Base-by-base conservation (phyloP, 2,113 vertebrate genomes). In the Phrynocephalus versicolor region DNA sequence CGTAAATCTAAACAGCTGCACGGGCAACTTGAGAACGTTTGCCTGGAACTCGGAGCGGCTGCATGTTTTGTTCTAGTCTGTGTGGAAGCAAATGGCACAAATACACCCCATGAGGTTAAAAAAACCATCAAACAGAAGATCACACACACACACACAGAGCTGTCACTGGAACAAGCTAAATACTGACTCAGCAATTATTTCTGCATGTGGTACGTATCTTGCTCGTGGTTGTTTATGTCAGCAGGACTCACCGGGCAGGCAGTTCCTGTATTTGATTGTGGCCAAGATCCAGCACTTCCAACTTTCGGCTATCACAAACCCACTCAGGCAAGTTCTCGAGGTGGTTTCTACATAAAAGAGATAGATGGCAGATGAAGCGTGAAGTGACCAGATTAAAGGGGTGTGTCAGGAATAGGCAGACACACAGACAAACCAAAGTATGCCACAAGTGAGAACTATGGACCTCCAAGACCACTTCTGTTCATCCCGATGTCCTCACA, bases 231-330 rank as follows among this genome's bases (percentile, higher is more conserved):
- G 84, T 87, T 27, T 88, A 87, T 51, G 13, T 88, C 79, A 77
- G 33, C 39, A 87, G 87, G 77, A 92, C 98, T 98, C 94, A 99
- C 99, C 97, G 96, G 16, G 97, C 94, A 51, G 99, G 98, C 88
- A 99, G 97, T 87, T 98, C 98, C 76, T 91, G 87, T 93, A 99
- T 96, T 89, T 96, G 97, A 95, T 99, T 99, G 95, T 98, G 97
- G 95, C 98, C 97, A 92, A 97, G 93, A 85, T 99, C 98, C 94
- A 99, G 93, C 82, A 99, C 98, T 95, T 99, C 99, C 76, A 99
- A 96, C 89, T 98, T 99, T 94, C 95, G 97, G 81, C 97, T 97
- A 91, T 99, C 98, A 94, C 97, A 98, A 74, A 98, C 93, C 99
- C 99, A 99, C 82, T 98, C 98, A 82, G 98, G 99, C 87, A 99